Evolutionary conservation across 2,888 invertebrate species (phyloP).

Genomic region (Ramazzottius varieornatus): DNA sequence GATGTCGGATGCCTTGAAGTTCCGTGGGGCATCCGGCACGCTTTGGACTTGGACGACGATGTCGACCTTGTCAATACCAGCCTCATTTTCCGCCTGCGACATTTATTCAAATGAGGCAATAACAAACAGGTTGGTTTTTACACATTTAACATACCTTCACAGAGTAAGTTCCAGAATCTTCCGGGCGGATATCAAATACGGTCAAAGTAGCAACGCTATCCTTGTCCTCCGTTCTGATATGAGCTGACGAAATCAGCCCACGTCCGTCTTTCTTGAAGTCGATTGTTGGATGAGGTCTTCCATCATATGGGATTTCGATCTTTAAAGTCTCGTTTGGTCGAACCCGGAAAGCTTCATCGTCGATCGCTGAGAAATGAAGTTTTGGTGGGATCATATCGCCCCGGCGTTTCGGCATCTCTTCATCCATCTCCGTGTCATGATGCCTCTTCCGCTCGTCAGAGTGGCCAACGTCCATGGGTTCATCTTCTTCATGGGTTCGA

Average conservation of each 20-base stretch:
- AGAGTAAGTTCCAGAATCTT: slow-evolving; percentile 6
- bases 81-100: neutral
- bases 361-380: neutral
- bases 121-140: too few relatives aligned
- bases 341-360: neutral
- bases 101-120: too few relatives aligned
- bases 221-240: neutral
- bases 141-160: too few relatives aligned
- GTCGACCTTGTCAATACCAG: neutral
- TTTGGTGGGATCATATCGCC: neutral
- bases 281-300: neutral
- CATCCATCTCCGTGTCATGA: neutral
- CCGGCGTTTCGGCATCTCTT: neutral
- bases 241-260: neutral
- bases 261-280: neutral
- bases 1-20: slow-evolving; percentile 6
- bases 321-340: neutral
- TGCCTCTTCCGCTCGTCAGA: neutral
- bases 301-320: neutral
- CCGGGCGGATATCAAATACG: neutral
- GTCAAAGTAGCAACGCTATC: neutral
- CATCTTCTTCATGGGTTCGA: too few relatives aligned
- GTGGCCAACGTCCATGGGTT: too few relatives aligned
- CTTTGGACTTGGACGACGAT: neutral
- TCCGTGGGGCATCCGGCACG: neutral